Base-by-base conservation (phyloP, 2,113 vertebrate species). In the Malurus alboscapulatus region DNA sequence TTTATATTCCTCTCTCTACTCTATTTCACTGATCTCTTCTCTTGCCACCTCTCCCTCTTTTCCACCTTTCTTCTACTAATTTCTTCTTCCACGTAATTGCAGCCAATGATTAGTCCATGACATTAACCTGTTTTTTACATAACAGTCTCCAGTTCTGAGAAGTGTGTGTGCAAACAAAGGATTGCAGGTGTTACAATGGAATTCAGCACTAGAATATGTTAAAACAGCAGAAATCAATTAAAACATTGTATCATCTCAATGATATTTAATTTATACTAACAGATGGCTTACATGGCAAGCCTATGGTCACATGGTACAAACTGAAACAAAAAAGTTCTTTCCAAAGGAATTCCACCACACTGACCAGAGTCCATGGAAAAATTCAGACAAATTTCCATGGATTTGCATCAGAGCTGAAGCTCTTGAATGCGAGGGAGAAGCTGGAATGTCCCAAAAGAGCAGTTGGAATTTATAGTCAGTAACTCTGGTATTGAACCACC, bases 401-500 rank as follows among this genome's bases (percentile, higher is more conserved):
- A 4, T 18, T 65, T 13, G 32, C 45, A 26, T 18, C 26, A 45
- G 54, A 29, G 77, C 44, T 89, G 84, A 54, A 63, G 55, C 63
- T 74, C 67, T n/a, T 2, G 1, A 14, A 10, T 27, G 7, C 2
- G 45, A 59, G 54, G 50, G 36, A 95, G 62, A 87, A 69, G 47
- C 69, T 27, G 79, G 44, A 87, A 92, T 4, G 1, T 87, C 91
- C 75, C 95, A 76, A 29, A 91, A 94, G 77, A 86, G 84, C 87
- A 90, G 90, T 34, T 83, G 84, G 24, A 54, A 59, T 89, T 83
- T 87, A 88, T 38, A 89, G 73, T 62, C 84, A 54, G 84, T 67
- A 92, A 69, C 87, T 88, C 45, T 34, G 59, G 32, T 79, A 92
- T 73, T 85, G 91, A 96, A 83, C 89, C 85, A 94, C 81, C 87